Conservation (phyloP, 2,888 invertebrate genomes). For the Dilophus febrilis region DNA sequence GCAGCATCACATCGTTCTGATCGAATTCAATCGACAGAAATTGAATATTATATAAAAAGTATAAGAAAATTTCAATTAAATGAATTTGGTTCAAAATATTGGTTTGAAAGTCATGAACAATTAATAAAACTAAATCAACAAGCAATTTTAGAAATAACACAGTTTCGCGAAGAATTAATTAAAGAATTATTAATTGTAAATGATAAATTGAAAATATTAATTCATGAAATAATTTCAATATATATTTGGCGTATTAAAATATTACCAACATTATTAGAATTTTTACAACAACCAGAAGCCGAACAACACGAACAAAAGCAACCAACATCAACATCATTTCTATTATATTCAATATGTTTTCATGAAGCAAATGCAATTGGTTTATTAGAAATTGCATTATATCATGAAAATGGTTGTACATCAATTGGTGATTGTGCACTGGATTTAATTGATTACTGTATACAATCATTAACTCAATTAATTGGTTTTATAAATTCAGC, state of each 20-base stretch:
- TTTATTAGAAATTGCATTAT: slow-evolving; percentile 65
- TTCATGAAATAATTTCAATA: slow-evolving; percentile 68
- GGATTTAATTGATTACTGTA: slow-evolving; percentile 70
- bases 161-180: slow-evolving; percentile 63
- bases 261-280: slow-evolving; percentile 55
- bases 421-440: slow-evolving; percentile 56
- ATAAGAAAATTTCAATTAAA: slow-evolving; percentile 47
- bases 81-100: slow-evolving; percentile 40
- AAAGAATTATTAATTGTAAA: slow-evolving; percentile 64
- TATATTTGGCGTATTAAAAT: slow-evolving; percentile 74
- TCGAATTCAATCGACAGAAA: slow-evolving; percentile 48
- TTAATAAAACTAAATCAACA: slow-evolving; percentile 77
- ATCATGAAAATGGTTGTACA: slow-evolving; percentile 62
- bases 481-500: slow-evolving; percentile 32
- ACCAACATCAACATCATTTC: slow-evolving; percentile 53
- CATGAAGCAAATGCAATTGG: slow-evolving; percentile 69
- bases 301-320: no score
- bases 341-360: slow-evolving; percentile 60
- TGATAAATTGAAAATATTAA: slow-evolving; percentile 56
- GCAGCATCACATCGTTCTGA: no score
- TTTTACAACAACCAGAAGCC: slow-evolving; percentile 47
- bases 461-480: slow-evolving; percentile 46
- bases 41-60: slow-evolving; percentile 56
- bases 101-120: slow-evolving; percentile 68
- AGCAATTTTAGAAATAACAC: slow-evolving; percentile 63